Percentiles rank a stretch among this genome's conserved stretches.
Evolutionary conservation across 2,797 vertebrate genomes (phyloP).

Genomic region (Labroides dimidiatus): DNA sequence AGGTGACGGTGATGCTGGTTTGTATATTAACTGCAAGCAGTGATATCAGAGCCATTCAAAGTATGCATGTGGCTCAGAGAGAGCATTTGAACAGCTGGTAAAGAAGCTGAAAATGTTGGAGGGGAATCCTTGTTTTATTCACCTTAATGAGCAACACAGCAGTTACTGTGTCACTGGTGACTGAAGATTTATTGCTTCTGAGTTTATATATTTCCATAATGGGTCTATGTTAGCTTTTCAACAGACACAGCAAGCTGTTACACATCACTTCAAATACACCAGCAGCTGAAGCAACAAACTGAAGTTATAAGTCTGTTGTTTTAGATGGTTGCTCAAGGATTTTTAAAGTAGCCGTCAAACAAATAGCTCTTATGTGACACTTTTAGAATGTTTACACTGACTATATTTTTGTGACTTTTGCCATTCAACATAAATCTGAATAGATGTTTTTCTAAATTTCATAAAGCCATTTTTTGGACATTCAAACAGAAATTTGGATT

Average conservation of each 20-base stretch:
- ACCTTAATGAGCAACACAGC: not conserved
- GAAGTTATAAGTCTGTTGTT: not conserved
- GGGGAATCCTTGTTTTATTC: not conserved
- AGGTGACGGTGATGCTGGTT: slow-evolving; percentile 6
- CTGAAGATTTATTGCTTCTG: not conserved
- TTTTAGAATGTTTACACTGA: no score
- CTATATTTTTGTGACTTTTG: no score
- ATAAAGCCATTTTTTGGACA: no score
- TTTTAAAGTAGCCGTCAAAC: no score
- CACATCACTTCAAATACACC: not conserved
- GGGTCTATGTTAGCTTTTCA: not conserved
- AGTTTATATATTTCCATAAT: not conserved
- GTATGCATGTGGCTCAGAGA: not conserved
- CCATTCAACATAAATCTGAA: no score
- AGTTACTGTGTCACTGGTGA: not conserved
- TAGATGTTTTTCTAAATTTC: no score
- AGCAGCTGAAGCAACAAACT: slow-evolving; percentile 1
- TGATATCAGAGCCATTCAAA: not conserved
- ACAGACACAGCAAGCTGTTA: not conserved
- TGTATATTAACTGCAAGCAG: not conserved
- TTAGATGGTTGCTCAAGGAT: not conserved
- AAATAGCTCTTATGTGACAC: no score
- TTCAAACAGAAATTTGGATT: no score
- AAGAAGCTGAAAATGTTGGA: not conserved
- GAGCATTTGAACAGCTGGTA: not conserved